phyloP scores from a whole-genome alignment of 2,888 invertebrate genomes.

The Melinopterus prodromus region DNA sequence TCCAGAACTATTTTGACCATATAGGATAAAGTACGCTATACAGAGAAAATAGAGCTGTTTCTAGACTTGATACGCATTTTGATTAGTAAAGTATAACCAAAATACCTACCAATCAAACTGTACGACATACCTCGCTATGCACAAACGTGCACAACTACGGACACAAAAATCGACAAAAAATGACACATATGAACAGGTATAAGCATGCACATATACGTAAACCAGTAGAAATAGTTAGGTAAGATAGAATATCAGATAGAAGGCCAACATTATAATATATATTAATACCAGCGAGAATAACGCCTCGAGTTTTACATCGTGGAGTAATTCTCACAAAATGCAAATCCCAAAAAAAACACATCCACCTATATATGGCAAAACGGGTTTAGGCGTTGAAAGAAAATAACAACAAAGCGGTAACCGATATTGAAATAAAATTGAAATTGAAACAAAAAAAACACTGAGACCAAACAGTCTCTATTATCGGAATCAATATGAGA shows the following conservation, averaged over 20 bases:
- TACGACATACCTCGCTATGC: conserved; percentile 37
- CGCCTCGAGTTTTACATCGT: conserved; percentile 20
- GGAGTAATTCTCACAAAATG: conserved; percentile 34
- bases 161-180: conserved; percentile 26
- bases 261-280: conserved; percentile 59
- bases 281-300: conserved; percentile 43
- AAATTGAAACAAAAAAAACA: conserved; percentile 47
- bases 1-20: conserved; percentile 4
- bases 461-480: conserved; percentile 58
- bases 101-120: neutral
- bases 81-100: conserved; percentile 4
- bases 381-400: conserved; percentile 45
- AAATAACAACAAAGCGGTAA: conserved; percentile 48
- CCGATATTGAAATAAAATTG: conserved; percentile 42
- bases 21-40: conserved; percentile 7
- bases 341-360: conserved; percentile 52
- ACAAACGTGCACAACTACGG: conserved; percentile 39
- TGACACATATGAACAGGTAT: conserved; percentile 36
- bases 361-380: conserved; percentile 58
- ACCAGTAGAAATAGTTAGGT: conserved; percentile 55
- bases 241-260: conserved; percentile 60
- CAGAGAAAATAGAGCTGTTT: neutral
- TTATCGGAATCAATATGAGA: conserved; percentile 55
- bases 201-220: conserved; percentile 56
- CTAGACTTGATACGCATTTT: neutral